Percentiles rank a stretch among this genome's conserved stretches.
These are phyloP conservation scores for Corella eumyota DNA, from an alignment of 23 tunicate genomes.

Conservation along the genomic window DNA sequence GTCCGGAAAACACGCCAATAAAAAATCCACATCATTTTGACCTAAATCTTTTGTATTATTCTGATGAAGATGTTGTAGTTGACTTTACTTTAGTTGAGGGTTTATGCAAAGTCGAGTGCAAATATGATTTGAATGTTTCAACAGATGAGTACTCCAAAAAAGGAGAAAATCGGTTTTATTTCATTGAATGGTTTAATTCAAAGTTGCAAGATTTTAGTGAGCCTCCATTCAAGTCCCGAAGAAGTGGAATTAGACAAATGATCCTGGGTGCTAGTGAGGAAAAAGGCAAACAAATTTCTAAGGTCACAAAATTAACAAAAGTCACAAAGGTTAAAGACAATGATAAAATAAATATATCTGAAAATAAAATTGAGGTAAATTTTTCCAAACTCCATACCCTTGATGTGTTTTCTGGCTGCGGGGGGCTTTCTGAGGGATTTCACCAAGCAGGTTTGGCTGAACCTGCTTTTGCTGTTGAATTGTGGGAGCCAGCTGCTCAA, in stretches of 20 bases:
- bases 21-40: constrained; percentile 34
- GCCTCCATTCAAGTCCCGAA: constrained; percentile 48
- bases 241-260: constrained; percentile 26
- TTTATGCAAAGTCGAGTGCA: constrained; percentile 69
- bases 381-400: constrained; percentile 36
- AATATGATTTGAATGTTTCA: constrained; percentile 29
- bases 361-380: constrained; percentile 5
- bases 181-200: constrained; percentile 37
- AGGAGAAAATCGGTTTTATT: constrained; percentile 64
- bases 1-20: constrained; percentile 68
- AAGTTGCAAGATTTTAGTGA: constrained; percentile 23
- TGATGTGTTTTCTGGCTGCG: constrained; percentile 94
- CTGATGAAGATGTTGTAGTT: constrained; percentile 38
- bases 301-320: constrained; percentile 25
- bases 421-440: constrained; percentile 89
- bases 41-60: constrained; percentile 59
- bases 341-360: constrained; percentile 12
- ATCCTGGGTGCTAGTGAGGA: constrained; percentile 16
- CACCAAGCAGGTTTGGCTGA: constrained; percentile 93
- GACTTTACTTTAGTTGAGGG: constrained; percentile 35
- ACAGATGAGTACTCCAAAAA: constrained; percentile 37
- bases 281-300: constrained; percentile 16
- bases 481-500: constrained; percentile 85
- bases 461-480: constrained; percentile 54
- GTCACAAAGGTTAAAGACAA: constrained; percentile 18